phyloP scores from a whole-genome alignment of 2,888 invertebrate species.

The Lasius platythorax region DNA sequence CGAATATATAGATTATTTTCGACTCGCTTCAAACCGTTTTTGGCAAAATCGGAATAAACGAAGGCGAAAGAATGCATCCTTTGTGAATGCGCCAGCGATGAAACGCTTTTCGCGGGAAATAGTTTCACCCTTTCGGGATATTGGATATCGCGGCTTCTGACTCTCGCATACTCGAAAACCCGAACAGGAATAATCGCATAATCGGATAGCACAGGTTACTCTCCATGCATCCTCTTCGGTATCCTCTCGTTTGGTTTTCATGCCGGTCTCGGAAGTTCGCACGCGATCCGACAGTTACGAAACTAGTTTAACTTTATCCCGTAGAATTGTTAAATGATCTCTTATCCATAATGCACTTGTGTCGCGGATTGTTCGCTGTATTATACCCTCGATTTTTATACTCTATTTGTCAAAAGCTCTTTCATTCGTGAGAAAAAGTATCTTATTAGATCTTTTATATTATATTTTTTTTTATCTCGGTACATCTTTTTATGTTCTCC shows the following conservation, averaged over 20 bases:
- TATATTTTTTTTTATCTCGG: background rate
- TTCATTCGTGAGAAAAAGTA: background rate
- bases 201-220: slow-evolving; percentile 50
- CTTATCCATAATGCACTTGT: slow-evolving; percentile 18
- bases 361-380: background rate
- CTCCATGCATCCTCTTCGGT: slow-evolving; percentile 19
- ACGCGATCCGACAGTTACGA: slow-evolving; percentile 63
- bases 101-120: slow-evolving; percentile 26
- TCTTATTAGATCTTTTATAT: background rate
- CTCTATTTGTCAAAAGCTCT: background rate
- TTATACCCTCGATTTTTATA: background rate
- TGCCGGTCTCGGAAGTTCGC: slow-evolving; percentile 41
- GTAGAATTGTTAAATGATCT: slow-evolving; percentile 64
- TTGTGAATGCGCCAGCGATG: slow-evolving; percentile 8
- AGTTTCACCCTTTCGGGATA: slow-evolving; percentile 25
- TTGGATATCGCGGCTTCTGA: slow-evolving; percentile 38
- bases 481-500: background rate
- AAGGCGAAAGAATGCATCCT: background rate
- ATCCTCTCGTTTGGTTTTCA: slow-evolving; percentile 32
- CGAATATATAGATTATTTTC: background rate
- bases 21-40: background rate
- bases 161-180: slow-evolving; percentile 49
- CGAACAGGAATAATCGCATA: slow-evolving; percentile 63
- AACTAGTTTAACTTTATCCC: slow-evolving; percentile 67
- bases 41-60: background rate